Evolutionary conservation across 2,797 vertebrate species (phyloP).

Genomic region (Naso thynnoides): DNA sequence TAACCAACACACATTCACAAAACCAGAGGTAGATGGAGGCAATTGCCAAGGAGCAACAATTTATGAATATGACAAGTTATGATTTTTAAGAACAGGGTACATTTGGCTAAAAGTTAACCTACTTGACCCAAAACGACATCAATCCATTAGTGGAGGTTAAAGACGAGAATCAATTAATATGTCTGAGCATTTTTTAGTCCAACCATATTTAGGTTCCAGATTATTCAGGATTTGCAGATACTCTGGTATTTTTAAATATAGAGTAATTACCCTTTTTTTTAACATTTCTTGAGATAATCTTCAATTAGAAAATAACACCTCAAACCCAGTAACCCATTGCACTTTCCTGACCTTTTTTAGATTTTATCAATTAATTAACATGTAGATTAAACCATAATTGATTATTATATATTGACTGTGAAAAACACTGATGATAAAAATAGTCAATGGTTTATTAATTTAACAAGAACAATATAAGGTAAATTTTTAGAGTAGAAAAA

Average conservation of each 20-base stretch:
- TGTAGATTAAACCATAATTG: neutral
- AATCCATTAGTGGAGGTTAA: neutral
- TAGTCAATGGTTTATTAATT: neutral
- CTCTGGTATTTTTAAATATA: too few relatives aligned
- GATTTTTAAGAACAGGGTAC: neutral
- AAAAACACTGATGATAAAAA: neutral
- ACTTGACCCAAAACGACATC: neutral
- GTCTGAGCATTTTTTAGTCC: neutral
- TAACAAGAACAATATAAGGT: too few relatives aligned
- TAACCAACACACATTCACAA: neutral
- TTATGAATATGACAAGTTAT: neutral
- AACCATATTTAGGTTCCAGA: neutral
- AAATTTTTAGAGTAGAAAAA: too few relatives aligned
- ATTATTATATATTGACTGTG: neutral
- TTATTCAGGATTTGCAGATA: neutral
- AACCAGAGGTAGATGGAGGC: neutral
- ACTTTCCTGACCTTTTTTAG: too few relatives aligned
- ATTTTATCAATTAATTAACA: too few relatives aligned
- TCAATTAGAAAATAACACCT: too few relatives aligned
- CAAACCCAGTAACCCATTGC: too few relatives aligned
- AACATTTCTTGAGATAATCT: too few relatives aligned
- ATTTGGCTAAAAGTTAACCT: neutral
- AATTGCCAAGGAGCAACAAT: neutral
- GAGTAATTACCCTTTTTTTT: neutral
- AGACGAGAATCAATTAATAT: neutral